Base-by-base conservation (phyloP, 2,888 invertebrate species). In the Orgyia antiqua region DNA sequence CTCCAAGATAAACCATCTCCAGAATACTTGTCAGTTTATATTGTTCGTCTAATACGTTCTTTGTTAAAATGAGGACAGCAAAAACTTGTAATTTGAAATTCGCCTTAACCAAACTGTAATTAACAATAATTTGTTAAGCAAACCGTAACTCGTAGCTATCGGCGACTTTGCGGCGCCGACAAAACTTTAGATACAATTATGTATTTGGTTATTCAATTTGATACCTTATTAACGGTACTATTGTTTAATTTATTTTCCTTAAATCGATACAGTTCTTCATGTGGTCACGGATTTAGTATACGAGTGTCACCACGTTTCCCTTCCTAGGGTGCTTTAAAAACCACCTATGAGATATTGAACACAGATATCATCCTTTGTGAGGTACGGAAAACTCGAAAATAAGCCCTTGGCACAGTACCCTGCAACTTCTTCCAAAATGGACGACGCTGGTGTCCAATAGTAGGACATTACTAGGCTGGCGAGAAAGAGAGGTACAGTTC, bases 81-180 rank as follows among this genome's bases (percentile, higher is more conserved):
- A 51, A 52, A 55, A 46, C 31, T 38, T 27, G 29, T 41, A 40
- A 40, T 48, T 46, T 53, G 55, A 58, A 50, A 45, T 49, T 58
- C 53, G 58, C 58, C 51, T 56, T 58, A 45, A 45, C 60, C 61
- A 49, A 48, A 50, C 45, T 49, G 61, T 77, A 78, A 80, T 80
- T 80, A 80, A 71, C 67, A 69, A 76, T 68, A 67, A 76, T 72
- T 68, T 68, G 78, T 72, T 75, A 73, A 75, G 68, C 72, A 72
- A 73, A 68, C 69, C 72, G 68, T 70, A 62, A n/a, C n/a, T n/a
- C n/a, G 64, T 52, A 51, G 49, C 43, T 55, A 55, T 45, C 43
- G 56, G 42, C 44, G 36, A 48, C 71, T 79, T 77, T 79, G 75
- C 48, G 35, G 43, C 30, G 63, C 79, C 82, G 82, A 72, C 76